phyloP scores from a whole-genome alignment of 30 jellyfish, hydroid and myxozoan species.

The Aurelia coerulea region DNA sequence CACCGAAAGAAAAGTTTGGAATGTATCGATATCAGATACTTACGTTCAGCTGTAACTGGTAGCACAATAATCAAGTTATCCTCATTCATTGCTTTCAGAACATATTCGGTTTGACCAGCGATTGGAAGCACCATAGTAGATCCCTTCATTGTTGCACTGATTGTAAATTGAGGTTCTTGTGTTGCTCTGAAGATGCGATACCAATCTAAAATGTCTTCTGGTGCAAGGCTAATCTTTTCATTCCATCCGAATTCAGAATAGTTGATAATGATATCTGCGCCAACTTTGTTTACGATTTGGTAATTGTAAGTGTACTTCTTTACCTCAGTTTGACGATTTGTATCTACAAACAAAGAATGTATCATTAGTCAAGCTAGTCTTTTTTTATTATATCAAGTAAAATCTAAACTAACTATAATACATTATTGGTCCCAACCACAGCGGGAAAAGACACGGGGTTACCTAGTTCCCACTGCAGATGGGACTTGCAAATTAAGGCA shows the following conservation, averaged over 20 bases:
- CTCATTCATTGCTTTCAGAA: conserved; percentile 57
- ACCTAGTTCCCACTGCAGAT: too few species aligned
- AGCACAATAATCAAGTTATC: conserved; percentile 57
- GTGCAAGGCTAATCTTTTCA: conserved; percentile 75
- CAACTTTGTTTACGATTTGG: conserved; percentile 86
- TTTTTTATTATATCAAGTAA: too few species aligned
- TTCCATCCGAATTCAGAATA: conserved; percentile 93
- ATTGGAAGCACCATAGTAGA: conserved; percentile 71
- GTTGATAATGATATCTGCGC: conserved; percentile 59
- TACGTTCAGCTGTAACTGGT: conserved; percentile 86
- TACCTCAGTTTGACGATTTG: conserved; percentile 61
- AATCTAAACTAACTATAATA: too few species aligned
- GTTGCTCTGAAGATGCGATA: conserved; percentile 82
- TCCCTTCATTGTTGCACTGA: conserved; percentile 70
- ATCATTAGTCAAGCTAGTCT: too few species aligned
- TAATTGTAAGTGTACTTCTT: conserved; percentile 78
- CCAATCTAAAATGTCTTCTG: conserved; percentile 88
- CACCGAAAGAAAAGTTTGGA: too few species aligned
- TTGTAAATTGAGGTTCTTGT: conserved; percentile 72
- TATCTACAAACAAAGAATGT: conserved; percentile 7
- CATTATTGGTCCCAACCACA: too few species aligned
- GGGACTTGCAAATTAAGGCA: too few species aligned
- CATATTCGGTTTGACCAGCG: conserved; percentile 78
- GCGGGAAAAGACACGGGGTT: too few species aligned
- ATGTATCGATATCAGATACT: background rate